Evolutionary conservation across 2,888 invertebrate species (phyloP), one percentile per base, ranked within the genome.

Genomic region (Hemicrepidius hirtus): DNA sequence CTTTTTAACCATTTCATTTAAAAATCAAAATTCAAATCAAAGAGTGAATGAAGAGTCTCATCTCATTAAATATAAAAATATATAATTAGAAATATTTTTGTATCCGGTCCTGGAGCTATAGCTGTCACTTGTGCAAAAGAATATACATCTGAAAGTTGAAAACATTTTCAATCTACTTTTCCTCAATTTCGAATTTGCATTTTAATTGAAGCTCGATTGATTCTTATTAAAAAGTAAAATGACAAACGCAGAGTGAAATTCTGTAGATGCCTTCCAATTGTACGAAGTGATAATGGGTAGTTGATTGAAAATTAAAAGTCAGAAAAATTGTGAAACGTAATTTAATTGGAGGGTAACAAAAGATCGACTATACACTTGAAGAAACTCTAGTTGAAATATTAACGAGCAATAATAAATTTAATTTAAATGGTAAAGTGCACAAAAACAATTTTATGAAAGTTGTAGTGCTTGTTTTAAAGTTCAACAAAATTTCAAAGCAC

Each of bases 171-270:
- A 73, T 73, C 73, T 73, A 63, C 69, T 73, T 73, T 70, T 70
- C 70, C 66, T 70, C 66, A 70, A 73, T 73, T 73, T 55, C 57
- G 59, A 67, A 78, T 78, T 78, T 78, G 76, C 78, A 78, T 78
- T 78, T 78, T 78, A 78, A 78, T 78, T 77, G 77, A 77, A 78
- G 77, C 77, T 78, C 75, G 76, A 78, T 78, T 78, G 78, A 78
- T 78, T 78, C 77, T 76, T 75, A 76, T 75, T 76, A 75, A 73
- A 75, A 73, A 66, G 73, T 63, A 70, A 73, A 73, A 73, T 73
- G 66, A 73, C 73, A 70, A 69, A 70, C 69, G 69, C 69, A 66
- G 60, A 67, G 62, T 67, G 57, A 69, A 72, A 73, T 70, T 70
- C 53, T 73, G 57, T 60, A 62, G 73, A 69, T 73, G 73, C 53